These are phyloP conservation scores for Dromococcyx pavoninus DNA, from an alignment of 2,797 vertebrate species.

Conservation along the genomic window DNA sequence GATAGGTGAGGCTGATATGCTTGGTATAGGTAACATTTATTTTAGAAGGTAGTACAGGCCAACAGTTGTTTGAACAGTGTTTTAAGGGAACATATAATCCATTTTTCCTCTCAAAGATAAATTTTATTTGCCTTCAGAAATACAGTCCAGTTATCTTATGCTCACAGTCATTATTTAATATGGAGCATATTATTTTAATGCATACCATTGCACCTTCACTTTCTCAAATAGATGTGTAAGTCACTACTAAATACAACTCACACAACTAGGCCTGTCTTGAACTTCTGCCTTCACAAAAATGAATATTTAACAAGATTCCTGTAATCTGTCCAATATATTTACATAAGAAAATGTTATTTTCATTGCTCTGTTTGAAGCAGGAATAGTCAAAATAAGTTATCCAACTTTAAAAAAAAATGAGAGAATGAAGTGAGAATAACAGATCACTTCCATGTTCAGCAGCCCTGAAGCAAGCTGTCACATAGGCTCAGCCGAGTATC, in stretches of 20 bases:
- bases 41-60: background rate
- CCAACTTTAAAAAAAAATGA: background rate
- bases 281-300: conserved; percentile 8
- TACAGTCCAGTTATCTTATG: background rate
- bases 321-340: background rate
- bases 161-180: background rate
- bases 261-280: background rate
- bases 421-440: background rate
- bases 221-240: background rate
- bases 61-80: background rate
- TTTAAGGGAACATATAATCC: background rate
- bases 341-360: conserved; percentile 14
- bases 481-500: background rate
- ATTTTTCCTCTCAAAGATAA: background rate
- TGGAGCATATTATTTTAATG: background rate
- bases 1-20: background rate
- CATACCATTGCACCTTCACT: background rate
- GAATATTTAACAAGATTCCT: conserved; percentile 31
- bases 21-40: rapidly evolving
- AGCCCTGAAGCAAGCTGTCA: background rate
- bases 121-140: background rate
- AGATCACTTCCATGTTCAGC: background rate
- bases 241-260: background rate
- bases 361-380: background rate
- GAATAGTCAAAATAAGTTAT: background rate